A percentile compares a stretch with the other conserved stretches of the same genome.
Evolutionary conservation across 2,113 vertebrate species (phyloP).

Genomic region (Tenrec ecaudatus): DNA sequence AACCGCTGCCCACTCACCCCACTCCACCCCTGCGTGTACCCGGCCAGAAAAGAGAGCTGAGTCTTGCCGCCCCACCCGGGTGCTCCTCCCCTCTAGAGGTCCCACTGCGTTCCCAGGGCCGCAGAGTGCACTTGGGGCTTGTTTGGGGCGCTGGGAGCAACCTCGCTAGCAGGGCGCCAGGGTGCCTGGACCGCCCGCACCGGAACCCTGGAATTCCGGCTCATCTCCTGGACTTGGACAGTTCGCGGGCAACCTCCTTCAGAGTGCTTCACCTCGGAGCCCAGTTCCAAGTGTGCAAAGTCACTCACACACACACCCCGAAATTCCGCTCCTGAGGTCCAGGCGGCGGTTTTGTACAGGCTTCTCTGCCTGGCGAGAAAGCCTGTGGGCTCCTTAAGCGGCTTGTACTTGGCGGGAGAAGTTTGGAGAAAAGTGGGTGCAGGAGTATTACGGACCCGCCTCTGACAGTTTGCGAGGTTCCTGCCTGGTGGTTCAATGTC

Average conservation of each 20-base stretch:
- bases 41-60: background rate
- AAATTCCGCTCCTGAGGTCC: background rate
- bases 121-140: background rate
- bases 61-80: background rate
- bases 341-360: background rate
- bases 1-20: too few relatives aligned
- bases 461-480: background rate
- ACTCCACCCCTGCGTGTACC: background rate
- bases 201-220: background rate
- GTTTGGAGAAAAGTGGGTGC: background rate
- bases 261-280: background rate
- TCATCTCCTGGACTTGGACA: background rate
- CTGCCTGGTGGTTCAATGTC: background rate
- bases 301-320: background rate
- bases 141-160: background rate
- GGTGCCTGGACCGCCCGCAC: background rate
- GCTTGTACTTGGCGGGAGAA: background rate
- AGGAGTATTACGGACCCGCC: background rate
- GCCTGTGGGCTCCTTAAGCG: background rate
- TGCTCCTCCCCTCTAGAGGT: background rate
- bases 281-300: background rate
- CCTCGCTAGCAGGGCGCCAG: background rate
- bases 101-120: background rate
- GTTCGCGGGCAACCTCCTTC: background rate
- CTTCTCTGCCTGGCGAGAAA: background rate